A percentile compares a stretch with the other conserved stretches of the same genome.
Conservation (phyloP, 37 sponge, comb jelly and placozoan species). For the Spongilla lacustris region DNA sequence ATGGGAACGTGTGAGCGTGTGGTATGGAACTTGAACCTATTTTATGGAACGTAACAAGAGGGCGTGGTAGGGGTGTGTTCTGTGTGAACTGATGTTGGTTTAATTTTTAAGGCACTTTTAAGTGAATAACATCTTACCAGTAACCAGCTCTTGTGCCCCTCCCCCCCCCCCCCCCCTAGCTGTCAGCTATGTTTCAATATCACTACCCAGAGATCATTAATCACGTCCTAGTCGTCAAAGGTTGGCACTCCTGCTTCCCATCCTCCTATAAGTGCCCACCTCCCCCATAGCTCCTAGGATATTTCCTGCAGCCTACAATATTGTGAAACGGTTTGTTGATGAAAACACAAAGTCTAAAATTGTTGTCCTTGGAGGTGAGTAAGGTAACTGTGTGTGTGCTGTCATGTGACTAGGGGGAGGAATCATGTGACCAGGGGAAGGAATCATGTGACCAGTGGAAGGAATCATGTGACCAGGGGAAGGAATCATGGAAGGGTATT, state of each 20-base stretch:
- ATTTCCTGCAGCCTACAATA: conserved; percentile 69
- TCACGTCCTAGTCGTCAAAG: conserved; percentile 54
- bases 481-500: neutral
- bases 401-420: neutral
- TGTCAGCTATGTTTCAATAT: conserved; percentile 46
- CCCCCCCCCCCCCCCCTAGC: neutral
- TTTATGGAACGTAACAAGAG: too few species aligned
- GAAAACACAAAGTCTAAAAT: conserved; percentile 66
- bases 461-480: neutral
- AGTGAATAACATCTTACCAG: too few species aligned
- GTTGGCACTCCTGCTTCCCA: conserved; percentile 21
- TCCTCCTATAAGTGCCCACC: neutral
- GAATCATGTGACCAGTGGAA: neutral
- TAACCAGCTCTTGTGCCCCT: neutral
- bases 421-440: neutral
- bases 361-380: conserved; percentile 57
- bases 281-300: conserved; percentile 50
- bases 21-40: too few species aligned
- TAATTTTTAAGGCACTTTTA: too few species aligned
- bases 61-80: too few species aligned
- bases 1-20: too few species aligned
- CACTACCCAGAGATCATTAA: conserved; percentile 66
- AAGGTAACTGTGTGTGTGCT: neutral
- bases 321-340: conserved; percentile 64
- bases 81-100: too few species aligned